Base-by-base conservation (phyloP, 1,140 invertebrate genomes). In the Zelostemma sp. region DNA sequence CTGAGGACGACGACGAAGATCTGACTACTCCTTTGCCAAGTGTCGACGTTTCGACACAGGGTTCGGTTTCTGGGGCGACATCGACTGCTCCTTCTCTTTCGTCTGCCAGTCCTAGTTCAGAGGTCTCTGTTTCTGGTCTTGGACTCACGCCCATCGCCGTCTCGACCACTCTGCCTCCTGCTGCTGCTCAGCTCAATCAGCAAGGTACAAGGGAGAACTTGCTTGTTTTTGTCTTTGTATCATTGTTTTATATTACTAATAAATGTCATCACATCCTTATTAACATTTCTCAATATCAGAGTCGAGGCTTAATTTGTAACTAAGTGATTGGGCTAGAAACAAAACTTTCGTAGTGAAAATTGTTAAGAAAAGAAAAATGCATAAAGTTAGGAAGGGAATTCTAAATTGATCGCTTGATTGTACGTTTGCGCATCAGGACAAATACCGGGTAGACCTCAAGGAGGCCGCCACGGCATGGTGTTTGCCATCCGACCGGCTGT, bases 401-500 rank as follows among this genome's bases (percentile, higher is more conserved):
- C 3, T 35, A n/a, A 35, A 43, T 46, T 46, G 8, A 46, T 46
- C 18, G 5, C 9, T 4, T 6, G 11, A 46, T 18, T 19, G 18
- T 31, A 31, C 74, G 59, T 84, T 80, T 85, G 79, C 80, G 78
- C 76, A 85, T 81, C 86, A 90, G 88, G 88, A 86, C 88, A 89
- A 83, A 82, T 89, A 86, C 88, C 88, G 81, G 88, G 88, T 84
- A 88, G 88, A 86, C 87, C 87, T 85, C 85, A 87, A 84, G 89
- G 89, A 75, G 89, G 89, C 85, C 87, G 89, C 78, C 89, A 90
- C 85, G 89, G 89, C 80, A 90, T 90, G 89, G 88, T 90, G 70
- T 89, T 90, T 88, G 88, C 86, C 83, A 87, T 88, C 76, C 82
- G 87, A 78, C 84, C 86, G 69, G 81, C 85, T 65, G 82, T 86